These are phyloP conservation scores for Habropoda laboriosa DNA, from an alignment of 1,140 invertebrate species.

Conservation along the genomic window DNA sequence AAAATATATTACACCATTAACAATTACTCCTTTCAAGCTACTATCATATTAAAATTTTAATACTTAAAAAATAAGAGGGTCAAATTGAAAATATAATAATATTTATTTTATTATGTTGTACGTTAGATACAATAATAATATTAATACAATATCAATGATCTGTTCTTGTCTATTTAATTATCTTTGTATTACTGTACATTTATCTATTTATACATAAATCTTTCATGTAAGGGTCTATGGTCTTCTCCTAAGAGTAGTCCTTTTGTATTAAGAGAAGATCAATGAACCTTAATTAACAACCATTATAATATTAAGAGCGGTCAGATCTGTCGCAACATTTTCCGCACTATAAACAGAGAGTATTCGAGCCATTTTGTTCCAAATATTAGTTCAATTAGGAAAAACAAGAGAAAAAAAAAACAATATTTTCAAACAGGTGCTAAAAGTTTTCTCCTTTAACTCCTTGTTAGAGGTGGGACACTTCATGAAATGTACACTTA, in stretches of 20 bases:
- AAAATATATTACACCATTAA: slow-evolving; percentile 50
- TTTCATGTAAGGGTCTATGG: slow-evolving; percentile 71
- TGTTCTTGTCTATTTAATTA: slow-evolving; percentile 71
- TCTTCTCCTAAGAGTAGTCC: slow-evolving; percentile 55
- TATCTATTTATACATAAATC: slow-evolving; percentile 77
- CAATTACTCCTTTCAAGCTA: neutral
- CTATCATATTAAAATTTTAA: slow-evolving; percentile 32
- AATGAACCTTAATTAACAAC: slow-evolving; percentile 74
- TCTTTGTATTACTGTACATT: slow-evolving; percentile 77
- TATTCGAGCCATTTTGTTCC: slow-evolving; percentile 44
- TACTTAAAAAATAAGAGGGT: slow-evolving; percentile 56
- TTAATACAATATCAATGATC: slow-evolving; percentile 78
- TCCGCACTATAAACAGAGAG: slow-evolving; percentile 46
- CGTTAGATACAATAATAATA: slow-evolving; percentile 78
- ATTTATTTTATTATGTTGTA: slow-evolving; percentile 76
- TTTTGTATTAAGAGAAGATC: slow-evolving; percentile 58
- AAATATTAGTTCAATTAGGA: slow-evolving; percentile 46
- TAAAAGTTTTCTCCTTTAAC: slow-evolving; percentile 8
- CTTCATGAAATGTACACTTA: slow-evolving; percentile 49
- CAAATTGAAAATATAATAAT: slow-evolving; percentile 78
- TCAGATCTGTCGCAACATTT: slow-evolving; percentile 64
- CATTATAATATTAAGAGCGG: slow-evolving; percentile 72
- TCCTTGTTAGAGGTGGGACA: slow-evolving; percentile 5
- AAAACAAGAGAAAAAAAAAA: slow-evolving; percentile 20
- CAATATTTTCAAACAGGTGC: slow-evolving; percentile 10